Conservation (phyloP, 2,888 invertebrate species). For the Cantharis lateralis region DNA sequence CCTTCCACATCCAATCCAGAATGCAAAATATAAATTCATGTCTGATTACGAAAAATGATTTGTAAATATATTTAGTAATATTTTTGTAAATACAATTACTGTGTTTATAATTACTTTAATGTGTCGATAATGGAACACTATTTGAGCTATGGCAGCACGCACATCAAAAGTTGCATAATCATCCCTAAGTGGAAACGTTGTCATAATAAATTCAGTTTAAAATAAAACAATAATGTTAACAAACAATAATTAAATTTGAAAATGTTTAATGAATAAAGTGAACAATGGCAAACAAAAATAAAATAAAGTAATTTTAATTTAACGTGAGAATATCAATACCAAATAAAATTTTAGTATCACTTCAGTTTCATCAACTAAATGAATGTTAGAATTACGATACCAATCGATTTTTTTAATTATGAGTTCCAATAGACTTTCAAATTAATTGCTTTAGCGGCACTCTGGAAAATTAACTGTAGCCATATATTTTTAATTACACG, state of each 20-base stretch:
- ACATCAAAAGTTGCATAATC: neutral
- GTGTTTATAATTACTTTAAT: neutral
- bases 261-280: neutral
- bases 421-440: slow-evolving; percentile 16
- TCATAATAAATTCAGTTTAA: neutral
- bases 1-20: no score
- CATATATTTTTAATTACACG: slow-evolving; percentile 31
- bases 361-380: slow-evolving; percentile 20
- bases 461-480: slow-evolving; percentile 33
- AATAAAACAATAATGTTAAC: neutral
- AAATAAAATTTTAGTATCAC: neutral
- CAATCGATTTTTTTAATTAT: slow-evolving; percentile 21
- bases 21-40: no score
- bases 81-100: neutral
- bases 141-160: neutral
- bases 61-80: neutral
- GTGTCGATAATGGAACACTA: neutral
- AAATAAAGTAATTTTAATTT: slow-evolving; percentile 3
- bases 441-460: slow-evolving; percentile 35
- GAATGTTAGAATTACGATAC: slow-evolving; percentile 4
- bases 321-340: neutral
- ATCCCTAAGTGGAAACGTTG: slow-evolving; percentile 1
- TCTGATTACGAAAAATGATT: no score
- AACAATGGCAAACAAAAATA: neutral
- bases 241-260: neutral